Base-by-base conservation (phyloP, 2,888 invertebrate species). In the Druceiella hillmani region DNA sequence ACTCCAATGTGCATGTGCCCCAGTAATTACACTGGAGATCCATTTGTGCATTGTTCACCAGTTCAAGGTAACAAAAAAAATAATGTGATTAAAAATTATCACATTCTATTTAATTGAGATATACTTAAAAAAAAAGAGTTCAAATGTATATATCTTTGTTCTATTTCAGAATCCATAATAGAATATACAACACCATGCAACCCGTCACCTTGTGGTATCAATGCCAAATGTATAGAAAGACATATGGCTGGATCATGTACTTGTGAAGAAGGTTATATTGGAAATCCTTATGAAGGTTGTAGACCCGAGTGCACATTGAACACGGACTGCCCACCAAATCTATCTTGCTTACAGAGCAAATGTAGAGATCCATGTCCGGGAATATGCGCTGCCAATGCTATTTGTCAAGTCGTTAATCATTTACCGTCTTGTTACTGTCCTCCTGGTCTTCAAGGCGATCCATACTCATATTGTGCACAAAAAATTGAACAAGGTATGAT, bases 311-410 rank as follows among this genome's bases (percentile, higher is more conserved):
- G 90, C 59, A 74, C 84, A 3, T 76, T 86, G 34, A 87, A 87
- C 55, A 78, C 81, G 9, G 89, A 90, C 56, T 90, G 90, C 54
- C 64, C 80, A 5, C 79, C 79, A 27, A 75, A 80, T 56, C 66
- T 75, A 52, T 83, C 87, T 20, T 88, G 87, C 53, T 73, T 84
- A 16, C 80, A 83, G 59, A 78, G 79, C 52, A 84, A 82, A 64
- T 86, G 87, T 58, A 75, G 74, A 55, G 81, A 89, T 59, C 89
- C 90, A 9, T 91, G 90, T 50, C 81, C 81, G 1, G 84, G 84
- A 31, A 72, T 78, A 17, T 87, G 87, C 56, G 87, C 84, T 25
- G 59, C 70, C 31, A 83, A 83, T 55, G 83, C 82, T 3, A 74
- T 81, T 50, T 88, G 88, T 56, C 76, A 78, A 58, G 86, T 86